Conservation (phyloP, 1,140 invertebrate species). For the Drosophila virilis region DNA sequence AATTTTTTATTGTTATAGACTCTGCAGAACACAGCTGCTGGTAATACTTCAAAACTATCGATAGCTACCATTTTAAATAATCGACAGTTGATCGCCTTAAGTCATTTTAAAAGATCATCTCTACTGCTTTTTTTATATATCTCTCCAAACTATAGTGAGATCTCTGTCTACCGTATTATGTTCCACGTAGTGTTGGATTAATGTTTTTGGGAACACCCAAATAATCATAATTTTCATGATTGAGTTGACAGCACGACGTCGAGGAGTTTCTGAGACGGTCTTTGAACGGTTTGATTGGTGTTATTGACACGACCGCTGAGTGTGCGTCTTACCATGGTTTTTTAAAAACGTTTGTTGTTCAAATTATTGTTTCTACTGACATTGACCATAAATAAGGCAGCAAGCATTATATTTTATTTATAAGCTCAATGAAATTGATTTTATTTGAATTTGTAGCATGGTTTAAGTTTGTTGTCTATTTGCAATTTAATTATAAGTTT, state of each 20-base stretch:
- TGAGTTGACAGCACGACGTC: constrained; percentile 34
- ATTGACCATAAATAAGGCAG: constrained; percentile 7
- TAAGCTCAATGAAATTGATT: constrained; percentile 38
- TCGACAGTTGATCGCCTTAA: too few species aligned
- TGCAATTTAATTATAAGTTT: constrained; percentile 17
- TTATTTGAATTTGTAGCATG: constrained; percentile 43
- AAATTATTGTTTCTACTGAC: background rate
- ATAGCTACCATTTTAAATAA: too few species aligned
- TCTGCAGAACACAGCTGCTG: too few species aligned
- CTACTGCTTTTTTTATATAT: too few species aligned
- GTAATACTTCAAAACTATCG: too few species aligned
- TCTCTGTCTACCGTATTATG: too few species aligned
- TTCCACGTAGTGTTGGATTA: background rate
- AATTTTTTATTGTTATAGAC: too few species aligned
- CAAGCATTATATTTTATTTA: background rate
- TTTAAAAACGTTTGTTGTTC: constrained; percentile 11
- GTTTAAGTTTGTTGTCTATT: constrained; percentile 43
- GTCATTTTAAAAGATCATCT: too few species aligned
- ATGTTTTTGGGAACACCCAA: constrained; percentile 41
- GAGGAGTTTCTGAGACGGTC: constrained; percentile 42
- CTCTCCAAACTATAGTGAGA: too few species aligned
- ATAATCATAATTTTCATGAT: constrained; percentile 24
- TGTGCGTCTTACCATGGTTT: constrained; percentile 8
- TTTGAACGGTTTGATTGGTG: constrained; percentile 64
- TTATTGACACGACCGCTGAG: constrained; percentile 56